Percentiles rank a stretch among this genome's conserved stretches.
Evolutionary conservation across 37 sponge, comb jelly and placozoan genomes (phyloP).

Genomic region (Lycopodina hypogea): DNA sequence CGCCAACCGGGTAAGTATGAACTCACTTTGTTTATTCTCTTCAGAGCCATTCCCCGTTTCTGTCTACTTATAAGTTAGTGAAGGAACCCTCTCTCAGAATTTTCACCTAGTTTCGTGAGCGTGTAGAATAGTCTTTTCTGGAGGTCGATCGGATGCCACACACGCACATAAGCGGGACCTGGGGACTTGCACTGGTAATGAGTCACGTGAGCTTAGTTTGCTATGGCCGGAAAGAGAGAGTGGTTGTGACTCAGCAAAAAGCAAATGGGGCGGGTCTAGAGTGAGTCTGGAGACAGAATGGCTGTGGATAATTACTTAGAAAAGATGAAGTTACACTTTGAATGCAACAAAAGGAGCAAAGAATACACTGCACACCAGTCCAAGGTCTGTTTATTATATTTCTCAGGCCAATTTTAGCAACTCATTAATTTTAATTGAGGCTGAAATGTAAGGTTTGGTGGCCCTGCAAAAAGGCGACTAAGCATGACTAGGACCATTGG

Average conservation of each 20-base stretch:
- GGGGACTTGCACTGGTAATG: no score
- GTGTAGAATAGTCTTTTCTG: no score
- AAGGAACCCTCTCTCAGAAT: neutral
- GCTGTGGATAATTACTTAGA: neutral
- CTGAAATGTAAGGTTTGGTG: no score
- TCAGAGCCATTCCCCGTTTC: conserved; percentile 77
- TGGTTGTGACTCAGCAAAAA: neutral
- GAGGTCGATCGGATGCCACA: no score
- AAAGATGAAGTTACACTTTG: conserved; percentile 37
- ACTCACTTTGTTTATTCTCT: conserved; percentile 86
- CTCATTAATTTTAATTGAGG: no score
- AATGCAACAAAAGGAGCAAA: conserved; percentile 60
- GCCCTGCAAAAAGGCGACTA: no score
- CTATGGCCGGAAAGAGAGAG: neutral
- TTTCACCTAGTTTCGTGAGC: neutral
- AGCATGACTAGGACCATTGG: no score
- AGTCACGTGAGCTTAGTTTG: neutral
- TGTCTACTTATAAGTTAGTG: neutral
- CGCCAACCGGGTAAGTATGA: neutral
- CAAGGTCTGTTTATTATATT: conserved; percentile 25
- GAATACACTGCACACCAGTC: conserved; percentile 68
- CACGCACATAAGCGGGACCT: no score
- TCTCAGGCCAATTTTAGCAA: no score
- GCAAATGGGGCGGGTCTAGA: neutral
- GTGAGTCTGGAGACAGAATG: neutral